A percentile compares a stretch with the other conserved stretches of the same genome.
These are phyloP conservation scores for Spodoptera exigua DNA, from an alignment of 2,888 invertebrate genomes.

Conservation along the genomic window DNA sequence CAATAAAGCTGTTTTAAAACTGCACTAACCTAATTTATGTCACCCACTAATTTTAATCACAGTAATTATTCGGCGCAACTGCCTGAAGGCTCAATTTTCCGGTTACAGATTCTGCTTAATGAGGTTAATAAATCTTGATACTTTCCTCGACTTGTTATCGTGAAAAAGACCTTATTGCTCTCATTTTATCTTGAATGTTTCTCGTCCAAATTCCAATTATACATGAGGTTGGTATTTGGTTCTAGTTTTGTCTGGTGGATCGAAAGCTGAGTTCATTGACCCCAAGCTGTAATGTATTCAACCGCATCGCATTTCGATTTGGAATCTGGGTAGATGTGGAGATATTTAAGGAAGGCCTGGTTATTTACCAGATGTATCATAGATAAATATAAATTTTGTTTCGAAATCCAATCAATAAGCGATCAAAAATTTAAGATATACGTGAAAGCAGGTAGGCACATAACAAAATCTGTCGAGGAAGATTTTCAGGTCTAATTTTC, in stretches of 20 bases:
- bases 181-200: conserved; percentile 14
- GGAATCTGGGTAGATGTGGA: background rate
- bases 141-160: background rate
- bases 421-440: no score
- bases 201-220: background rate
- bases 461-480: no score
- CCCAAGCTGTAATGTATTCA: conserved; percentile 15
- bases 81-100: conserved; percentile 22
- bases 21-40: conserved; percentile 38
- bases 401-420: no score
- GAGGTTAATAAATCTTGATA: conserved; percentile 22
- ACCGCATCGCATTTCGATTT: conserved; percentile 16
- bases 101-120: conserved; percentile 6
- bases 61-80: conserved; percentile 21
- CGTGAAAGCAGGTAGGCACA: no score
- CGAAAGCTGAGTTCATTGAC: conserved; percentile 1
- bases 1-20: conserved; percentile 25
- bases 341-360: conserved; percentile 10
- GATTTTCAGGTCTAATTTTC: no score
- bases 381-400: no score
- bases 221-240: conserved; percentile 1
- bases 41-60: conserved; percentile 19
- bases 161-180: conserved; percentile 10
- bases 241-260: conserved; percentile 1
- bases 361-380: no score